Percentiles rank a stretch among this genome's conserved stretches.
Conservation (phyloP, 2,888 invertebrate species). For the Tinea semifulvella region DNA sequence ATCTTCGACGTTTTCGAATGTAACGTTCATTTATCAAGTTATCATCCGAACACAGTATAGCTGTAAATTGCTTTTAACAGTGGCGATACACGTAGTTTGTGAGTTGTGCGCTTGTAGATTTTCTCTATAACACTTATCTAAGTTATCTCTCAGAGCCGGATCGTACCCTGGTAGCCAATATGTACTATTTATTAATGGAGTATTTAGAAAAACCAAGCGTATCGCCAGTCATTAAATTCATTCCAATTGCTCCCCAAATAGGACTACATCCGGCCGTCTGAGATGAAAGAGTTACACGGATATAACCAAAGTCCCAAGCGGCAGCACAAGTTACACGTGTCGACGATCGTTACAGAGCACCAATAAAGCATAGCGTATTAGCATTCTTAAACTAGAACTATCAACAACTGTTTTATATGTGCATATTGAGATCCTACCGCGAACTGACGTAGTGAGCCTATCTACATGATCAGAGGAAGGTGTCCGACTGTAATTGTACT, state of each 20-base stretch:
- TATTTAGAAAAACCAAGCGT: background rate
- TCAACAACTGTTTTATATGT: slow-evolving; percentile 9
- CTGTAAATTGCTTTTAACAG: slow-evolving; percentile 1
- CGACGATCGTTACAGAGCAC: background rate
- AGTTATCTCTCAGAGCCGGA: slow-evolving; percentile 2
- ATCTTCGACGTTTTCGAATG: slow-evolving; percentile 30
- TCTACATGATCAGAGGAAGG: background rate
- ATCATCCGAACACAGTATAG: slow-evolving; percentile 42
- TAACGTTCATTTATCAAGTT: slow-evolving; percentile 39
- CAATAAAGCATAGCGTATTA: slow-evolving; percentile 6
- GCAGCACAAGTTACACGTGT: slow-evolving; percentile 3
- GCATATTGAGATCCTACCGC: slow-evolving; percentile 3
- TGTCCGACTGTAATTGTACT: slow-evolving; percentile 35
- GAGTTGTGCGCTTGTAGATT: slow-evolving; percentile 1
- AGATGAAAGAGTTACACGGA: background rate
- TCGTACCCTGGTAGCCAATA: background rate
- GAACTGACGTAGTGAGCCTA: background rate
- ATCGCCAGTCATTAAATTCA: background rate
- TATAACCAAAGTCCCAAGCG: too few species aligned
- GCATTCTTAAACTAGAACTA: slow-evolving; percentile 6
- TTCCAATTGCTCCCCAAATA: background rate
- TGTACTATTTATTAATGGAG: too few species aligned
- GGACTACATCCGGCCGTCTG: background rate
- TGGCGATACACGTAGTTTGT: background rate
- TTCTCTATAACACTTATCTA: slow-evolving; percentile 4